phyloP scores from a whole-genome alignment of 2,888 invertebrate genomes.

The Microdon myrmicae region DNA sequence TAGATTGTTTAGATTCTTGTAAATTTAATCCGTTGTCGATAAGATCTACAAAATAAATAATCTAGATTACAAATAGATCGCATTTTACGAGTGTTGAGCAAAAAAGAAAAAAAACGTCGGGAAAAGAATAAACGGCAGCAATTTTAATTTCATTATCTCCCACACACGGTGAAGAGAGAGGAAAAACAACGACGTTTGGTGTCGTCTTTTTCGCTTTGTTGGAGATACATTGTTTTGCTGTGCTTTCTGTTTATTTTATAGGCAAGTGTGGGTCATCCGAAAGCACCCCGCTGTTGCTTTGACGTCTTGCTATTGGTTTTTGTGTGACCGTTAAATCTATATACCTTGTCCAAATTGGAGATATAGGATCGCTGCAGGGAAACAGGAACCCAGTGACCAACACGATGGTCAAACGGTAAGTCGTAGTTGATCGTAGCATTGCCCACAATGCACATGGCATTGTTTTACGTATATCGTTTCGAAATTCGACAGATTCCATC shows the following conservation, averaged over 20 bases:
- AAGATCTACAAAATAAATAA: too few species aligned
- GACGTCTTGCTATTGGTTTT: conserved; percentile 22
- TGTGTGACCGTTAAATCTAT: conserved; percentile 18
- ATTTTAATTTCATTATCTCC: conserved; percentile 17
- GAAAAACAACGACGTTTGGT: conserved; percentile 12
- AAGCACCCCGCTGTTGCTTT: conserved; percentile 33
- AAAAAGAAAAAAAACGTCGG: not conserved
- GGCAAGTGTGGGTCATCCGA: conserved; percentile 45
- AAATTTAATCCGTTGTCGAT: not conserved
- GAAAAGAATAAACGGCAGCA: conserved; percentile 2
- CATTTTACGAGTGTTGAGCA: conserved; percentile 6
- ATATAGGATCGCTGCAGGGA: conserved; percentile 67
- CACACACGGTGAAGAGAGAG: conserved; percentile 11
- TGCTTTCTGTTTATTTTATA: conserved; percentile 34
- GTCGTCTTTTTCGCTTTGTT: conserved; percentile 24
- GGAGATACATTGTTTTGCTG: conserved; percentile 1
- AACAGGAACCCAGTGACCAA: conserved; percentile 67
- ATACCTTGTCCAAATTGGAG: conserved; percentile 64
- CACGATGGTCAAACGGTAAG: conserved; percentile 68
- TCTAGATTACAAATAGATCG: conserved; percentile 5
- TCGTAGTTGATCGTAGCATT: conserved; percentile 30
- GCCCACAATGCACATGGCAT: too few species aligned
- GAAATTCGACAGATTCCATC: too few species aligned
- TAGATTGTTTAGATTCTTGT: not conserved
- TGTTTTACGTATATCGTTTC: too few species aligned